Conservation (phyloP, 2,797 vertebrate species). For the Emydoidea blandingii region DNA sequence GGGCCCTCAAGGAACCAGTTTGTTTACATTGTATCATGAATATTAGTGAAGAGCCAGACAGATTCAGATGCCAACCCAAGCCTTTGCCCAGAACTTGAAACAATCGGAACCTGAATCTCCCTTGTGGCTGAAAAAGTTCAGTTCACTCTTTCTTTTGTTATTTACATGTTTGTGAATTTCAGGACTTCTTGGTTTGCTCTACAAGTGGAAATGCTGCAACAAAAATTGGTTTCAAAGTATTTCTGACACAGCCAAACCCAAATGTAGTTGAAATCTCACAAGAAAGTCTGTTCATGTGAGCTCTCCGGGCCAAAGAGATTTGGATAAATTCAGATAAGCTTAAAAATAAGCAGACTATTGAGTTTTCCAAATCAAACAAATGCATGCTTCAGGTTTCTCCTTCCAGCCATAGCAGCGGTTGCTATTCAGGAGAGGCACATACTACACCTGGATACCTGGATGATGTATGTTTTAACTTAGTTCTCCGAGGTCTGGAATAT, state of each 20-base stretch:
- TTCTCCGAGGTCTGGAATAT: constrained; percentile 14
- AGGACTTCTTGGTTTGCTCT: not conserved
- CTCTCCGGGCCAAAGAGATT: not conserved
- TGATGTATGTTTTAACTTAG: not conserved
- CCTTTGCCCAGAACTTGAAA: not conserved
- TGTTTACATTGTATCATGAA: rapidly evolving
- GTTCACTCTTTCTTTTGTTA: not conserved
- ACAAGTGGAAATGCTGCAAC: not conserved
- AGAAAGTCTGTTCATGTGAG: rapidly evolving
- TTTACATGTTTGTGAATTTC: not conserved
- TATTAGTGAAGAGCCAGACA: rapidly evolving
- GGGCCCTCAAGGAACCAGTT: not conserved
- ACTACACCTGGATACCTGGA: not conserved
- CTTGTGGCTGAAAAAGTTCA: not conserved
- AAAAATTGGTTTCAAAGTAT: not conserved
- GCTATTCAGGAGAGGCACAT: rapidly evolving
- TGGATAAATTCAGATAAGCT: rapidly evolving
- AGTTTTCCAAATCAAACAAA: not conserved
- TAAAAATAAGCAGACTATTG: not conserved
- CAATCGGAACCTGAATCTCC: not conserved
- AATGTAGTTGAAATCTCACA: not conserved
- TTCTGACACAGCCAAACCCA: rapidly evolving
- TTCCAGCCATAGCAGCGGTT: not conserved
- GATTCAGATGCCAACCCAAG: not conserved
- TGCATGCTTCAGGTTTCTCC: not conserved